Evolutionary conservation across 2,113 vertebrate genomes (phyloP).

Genomic region (Ranitomeya variabilis): DNA sequence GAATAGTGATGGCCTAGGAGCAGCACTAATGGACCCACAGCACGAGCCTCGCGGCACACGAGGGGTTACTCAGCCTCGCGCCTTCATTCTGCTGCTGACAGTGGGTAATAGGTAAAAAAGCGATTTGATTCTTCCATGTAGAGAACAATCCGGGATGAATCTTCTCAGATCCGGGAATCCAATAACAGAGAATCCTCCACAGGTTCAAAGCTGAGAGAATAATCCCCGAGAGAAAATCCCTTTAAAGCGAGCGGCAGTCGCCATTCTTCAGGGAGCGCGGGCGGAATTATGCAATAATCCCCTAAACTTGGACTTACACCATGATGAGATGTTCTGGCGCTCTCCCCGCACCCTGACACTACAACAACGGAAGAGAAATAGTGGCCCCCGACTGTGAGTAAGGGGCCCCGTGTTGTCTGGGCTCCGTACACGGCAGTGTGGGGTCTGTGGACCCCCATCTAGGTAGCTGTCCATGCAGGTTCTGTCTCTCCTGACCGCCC

Average conservation of each 20-base stretch:
- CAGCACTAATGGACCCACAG: not conserved
- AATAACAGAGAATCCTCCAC: slow-evolving; percentile 30
- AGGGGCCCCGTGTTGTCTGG: no score
- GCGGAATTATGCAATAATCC: slow-evolving; percentile 33
- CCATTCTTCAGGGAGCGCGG: slow-evolving; percentile 27
- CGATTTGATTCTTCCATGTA: not conserved
- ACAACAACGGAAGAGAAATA: not conserved
- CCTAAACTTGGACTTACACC: slow-evolving; percentile 35
- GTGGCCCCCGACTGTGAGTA: no score
- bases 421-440: no score
- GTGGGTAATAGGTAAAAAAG: not conserved
- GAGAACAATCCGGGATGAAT: slow-evolving; percentile 12
- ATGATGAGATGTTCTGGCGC: slow-evolving; percentile 12
- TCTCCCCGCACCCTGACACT: not conserved
- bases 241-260: slow-evolving; percentile 21
- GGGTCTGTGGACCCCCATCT: no score
- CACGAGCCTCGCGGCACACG: not conserved
- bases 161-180: not conserved
- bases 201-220: slow-evolving; percentile 25
- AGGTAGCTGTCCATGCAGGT: no score
- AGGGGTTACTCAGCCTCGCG: not conserved
- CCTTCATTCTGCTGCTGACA: not conserved
- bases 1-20: not conserved
- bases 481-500: no score
- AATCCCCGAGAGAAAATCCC: slow-evolving; percentile 30